Conservation (phyloP, 2,113 vertebrate species). For the Anolis carolinensis region DNA sequence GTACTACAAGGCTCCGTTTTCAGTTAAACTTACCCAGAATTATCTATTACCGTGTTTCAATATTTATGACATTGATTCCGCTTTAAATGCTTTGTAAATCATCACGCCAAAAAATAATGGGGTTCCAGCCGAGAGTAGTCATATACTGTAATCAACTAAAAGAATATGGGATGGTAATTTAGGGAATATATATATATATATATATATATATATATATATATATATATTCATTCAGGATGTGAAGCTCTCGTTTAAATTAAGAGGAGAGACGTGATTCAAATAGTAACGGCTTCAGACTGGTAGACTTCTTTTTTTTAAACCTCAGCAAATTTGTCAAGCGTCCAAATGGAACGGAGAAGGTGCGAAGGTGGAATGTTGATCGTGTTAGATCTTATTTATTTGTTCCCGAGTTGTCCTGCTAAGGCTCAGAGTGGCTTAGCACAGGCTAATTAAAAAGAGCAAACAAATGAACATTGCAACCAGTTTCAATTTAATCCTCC, state of each 20-base stretch:
- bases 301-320: background rate
- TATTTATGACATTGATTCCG: constrained; percentile 6
- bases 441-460: constrained; percentile 1
- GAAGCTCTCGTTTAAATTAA: constrained; percentile 13
- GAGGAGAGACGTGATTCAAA: background rate
- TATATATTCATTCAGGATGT: background rate
- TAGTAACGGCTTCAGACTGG: background rate
- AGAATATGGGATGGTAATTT: constrained; percentile 1
- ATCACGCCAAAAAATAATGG: background rate
- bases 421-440: constrained; percentile 7
- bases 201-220: background rate
- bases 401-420: background rate
- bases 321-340: constrained; percentile 5
- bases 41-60: background rate
- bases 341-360: background rate
- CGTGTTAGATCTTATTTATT: constrained; percentile 12
- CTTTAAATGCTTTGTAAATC: constrained; percentile 15
- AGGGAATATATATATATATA: background rate
- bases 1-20: background rate
- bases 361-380: constrained; percentile 1
- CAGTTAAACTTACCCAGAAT: background rate
- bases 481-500: background rate
- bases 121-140: background rate
- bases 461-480: background rate
- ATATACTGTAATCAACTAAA: background rate